Percentiles rank a stretch among this genome's conserved stretches.
These are phyloP conservation scores for Halocynthia aurantium DNA, from an alignment of 23 tunicate species.

Conservation along the genomic window DNA sequence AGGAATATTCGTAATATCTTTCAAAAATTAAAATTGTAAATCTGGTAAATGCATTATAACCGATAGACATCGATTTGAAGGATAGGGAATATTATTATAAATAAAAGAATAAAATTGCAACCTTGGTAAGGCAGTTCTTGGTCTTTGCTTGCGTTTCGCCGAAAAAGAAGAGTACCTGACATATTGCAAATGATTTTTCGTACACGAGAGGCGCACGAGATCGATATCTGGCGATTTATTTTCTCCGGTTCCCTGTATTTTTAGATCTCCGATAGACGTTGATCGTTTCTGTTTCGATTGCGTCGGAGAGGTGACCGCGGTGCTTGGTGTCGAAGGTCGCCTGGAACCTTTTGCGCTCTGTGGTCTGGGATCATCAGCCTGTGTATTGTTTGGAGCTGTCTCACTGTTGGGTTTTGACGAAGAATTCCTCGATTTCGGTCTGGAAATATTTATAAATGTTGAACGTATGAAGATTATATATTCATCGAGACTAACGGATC, in stretches of 20 bases:
- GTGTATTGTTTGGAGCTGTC: too few species aligned
- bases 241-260: neutral
- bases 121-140: conserved; percentile 11
- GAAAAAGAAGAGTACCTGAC: neutral
- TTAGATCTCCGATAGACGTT: neutral
- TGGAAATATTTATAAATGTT: too few species aligned
- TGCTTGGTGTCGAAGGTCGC: conserved; percentile 2
- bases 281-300: conserved; percentile 1
- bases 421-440: too few species aligned
- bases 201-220: conserved; percentile 16
- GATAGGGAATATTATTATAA: neutral
- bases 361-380: conserved; percentile 8
- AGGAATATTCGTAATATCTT: conserved; percentile 23
- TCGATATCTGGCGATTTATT: conserved; percentile 15
- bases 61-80: neutral
- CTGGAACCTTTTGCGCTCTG: conserved; percentile 9
- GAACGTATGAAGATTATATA: too few species aligned
- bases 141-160: conserved; percentile 1
- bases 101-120: neutral
- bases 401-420: too few species aligned
- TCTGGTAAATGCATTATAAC: neutral
- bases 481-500: too few species aligned
- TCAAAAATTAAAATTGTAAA: neutral
- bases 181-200: conserved; percentile 27
- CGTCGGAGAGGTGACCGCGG: neutral